phyloP scores from a whole-genome alignment of 2,797 vertebrate genomes.

The Darevskia nairensis region DNA sequence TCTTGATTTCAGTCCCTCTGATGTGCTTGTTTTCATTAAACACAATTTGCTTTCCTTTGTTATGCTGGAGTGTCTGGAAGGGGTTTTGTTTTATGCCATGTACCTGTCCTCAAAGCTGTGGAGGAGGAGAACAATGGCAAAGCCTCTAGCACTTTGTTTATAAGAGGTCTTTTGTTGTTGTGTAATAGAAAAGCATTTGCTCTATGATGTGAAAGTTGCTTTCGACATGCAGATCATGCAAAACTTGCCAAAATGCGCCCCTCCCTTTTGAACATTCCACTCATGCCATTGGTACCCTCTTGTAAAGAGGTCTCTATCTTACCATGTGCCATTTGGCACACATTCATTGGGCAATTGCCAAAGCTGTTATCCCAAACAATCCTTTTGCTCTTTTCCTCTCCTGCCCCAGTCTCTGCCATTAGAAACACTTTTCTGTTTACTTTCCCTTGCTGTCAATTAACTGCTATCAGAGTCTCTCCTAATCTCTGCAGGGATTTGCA shows the following conservation, averaged over 20 bases:
- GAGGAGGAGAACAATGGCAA: conserved; percentile 55
- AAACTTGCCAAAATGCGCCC: conserved; percentile 71
- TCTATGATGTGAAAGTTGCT: conserved; percentile 63
- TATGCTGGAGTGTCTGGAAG: conserved; percentile 44
- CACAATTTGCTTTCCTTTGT: conserved; percentile 46
- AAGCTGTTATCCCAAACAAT: conserved; percentile 60
- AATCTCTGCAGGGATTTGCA: conserved; percentile 65
- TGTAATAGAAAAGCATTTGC: conserved; percentile 17
- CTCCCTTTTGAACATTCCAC: conserved; percentile 66
- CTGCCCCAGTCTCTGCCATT: conserved; percentile 29
- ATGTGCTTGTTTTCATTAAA: conserved; percentile 40
- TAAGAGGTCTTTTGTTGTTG: conserved; percentile 56
- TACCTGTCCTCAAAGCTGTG: conserved; percentile 62
- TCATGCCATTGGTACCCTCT: conserved; percentile 69
- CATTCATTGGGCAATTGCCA: conserved; percentile 62
- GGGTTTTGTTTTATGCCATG: conserved; percentile 41
- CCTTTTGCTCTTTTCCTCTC: conserved; percentile 46
- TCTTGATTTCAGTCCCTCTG: conserved; percentile 42
- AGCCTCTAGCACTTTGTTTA: conserved; percentile 70
- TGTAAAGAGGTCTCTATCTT: conserved; percentile 55
- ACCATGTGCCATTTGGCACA: conserved; percentile 56
- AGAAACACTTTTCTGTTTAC: conserved; percentile 62
- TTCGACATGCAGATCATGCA: conserved; percentile 81
- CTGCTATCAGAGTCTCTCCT: conserved; percentile 63
- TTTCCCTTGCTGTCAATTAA: conserved; percentile 55